Base-by-base conservation (phyloP, 1,140 invertebrate species). In the Papilio dardanus region DNA sequence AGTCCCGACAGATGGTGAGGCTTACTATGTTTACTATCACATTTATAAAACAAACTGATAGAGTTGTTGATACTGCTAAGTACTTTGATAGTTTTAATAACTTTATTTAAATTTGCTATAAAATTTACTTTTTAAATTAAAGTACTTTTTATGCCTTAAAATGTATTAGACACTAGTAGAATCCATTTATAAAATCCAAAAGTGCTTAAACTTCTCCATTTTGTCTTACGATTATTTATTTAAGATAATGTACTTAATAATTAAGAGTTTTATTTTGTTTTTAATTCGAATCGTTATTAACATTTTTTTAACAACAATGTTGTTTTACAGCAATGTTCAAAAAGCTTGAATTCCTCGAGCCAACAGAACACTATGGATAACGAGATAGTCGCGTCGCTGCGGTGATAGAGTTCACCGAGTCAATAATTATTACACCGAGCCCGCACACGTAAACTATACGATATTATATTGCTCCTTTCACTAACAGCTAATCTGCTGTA, bases 1-100 rank as follows among this genome's bases (percentile, higher is more conserved):
- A 97, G 88, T 94, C 94, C 74, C 95, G 95, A 83, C 96, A 97
- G 94, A 94, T 95, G 93, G 96, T 96, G 92, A 94, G 95, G 5
- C 46, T 28, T 21, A 58, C 28, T 58, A 10, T 28, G 24, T 58
- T 58, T 58, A 28, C 54, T 12, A 58, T 58, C 19, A 54, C 19
- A 10, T 24, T 54, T 19, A 54, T 54, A 24, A 54, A 37, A 7
- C 12, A 1, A 54, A 42, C 67, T 37, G 14, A 12, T 8, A 75
- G 31, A 28, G 2, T 42, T 28, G 21, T 31, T 1, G 19, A 28
- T 65, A 46, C 5, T n/a, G 42, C 16, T n/a, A n/a, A 37, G 10
- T 37, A 37, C 8, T 37, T 37, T 37, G 35, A 1, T 12, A 12
- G 14, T 12, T 37, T 8, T 37, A 37, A 37, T 37, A 8, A 37